Base-by-base conservation (phyloP, 2,113 vertebrate genomes). In the Malurus alboscapulatus region DNA sequence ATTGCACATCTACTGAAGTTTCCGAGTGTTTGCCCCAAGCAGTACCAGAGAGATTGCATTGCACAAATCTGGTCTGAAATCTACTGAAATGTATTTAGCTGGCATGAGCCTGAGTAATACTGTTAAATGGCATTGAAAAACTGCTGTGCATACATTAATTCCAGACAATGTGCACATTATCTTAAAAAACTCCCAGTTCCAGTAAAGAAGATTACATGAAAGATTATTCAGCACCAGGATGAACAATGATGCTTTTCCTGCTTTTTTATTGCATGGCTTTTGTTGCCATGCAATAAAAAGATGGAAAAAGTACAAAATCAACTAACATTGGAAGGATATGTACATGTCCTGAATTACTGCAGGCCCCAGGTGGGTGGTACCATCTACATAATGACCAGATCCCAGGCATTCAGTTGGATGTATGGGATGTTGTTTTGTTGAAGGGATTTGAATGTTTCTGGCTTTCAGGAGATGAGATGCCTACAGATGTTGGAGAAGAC, bases 151-250 rank as follows among this genome's bases (percentile, higher is more conserved):
- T 83, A 57, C 54, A 69, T 92, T 89, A 83, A 80, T 92, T 93
- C 84, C 82, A 91, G 84, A 80, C 89, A 91, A 87, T 79, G 79
- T 30, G 26, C 67, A 58, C 71, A 76, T 93, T 89, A 51, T 85
- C 76, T 83, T 73, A 42, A 85, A 94, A 92, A 68, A 14, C 10
- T 85, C 29, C 17, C 32, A 51, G 81, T 89, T 94, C 71, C 58
- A 58, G 87, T 71, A 93, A 87, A 89, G 42, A 78, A 79, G 78
- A 95, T 94, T 95, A 90, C 63, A 34, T 34, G 30, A 67, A 59
- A 80, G 40, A 50, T 90, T 91, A 94, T 92, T 83, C 55, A 77
- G 47, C 34, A 40, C 30, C 22, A 51, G 55, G 15, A 77, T 59
- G 34, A 92, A 53, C 5, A 12, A 27, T 48, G 21, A 27, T 66